These are phyloP conservation scores for Acipenser transmontanus DNA, from an alignment of 2,797 vertebrate species.

Conservation along the genomic window DNA sequence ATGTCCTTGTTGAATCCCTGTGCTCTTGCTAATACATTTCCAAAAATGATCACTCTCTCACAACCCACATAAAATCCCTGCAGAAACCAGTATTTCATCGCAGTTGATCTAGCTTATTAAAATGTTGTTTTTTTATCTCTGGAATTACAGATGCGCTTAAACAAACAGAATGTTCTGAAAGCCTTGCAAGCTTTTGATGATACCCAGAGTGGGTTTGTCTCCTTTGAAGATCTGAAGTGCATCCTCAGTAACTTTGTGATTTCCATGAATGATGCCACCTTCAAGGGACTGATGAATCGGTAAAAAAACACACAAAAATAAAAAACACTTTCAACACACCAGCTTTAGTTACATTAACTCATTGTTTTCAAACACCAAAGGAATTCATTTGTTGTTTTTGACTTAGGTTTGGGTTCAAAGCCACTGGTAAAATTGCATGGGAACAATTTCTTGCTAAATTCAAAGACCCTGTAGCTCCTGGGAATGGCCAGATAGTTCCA, in stretches of 20 bases:
- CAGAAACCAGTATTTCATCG: too few species aligned
- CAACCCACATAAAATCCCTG: too few species aligned
- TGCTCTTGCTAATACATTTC: too few species aligned
- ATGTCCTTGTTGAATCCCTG: too few species aligned
- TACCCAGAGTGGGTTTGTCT: slow-evolving; percentile 47
- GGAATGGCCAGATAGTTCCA: slow-evolving; percentile 14
- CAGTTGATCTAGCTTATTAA: too few species aligned
- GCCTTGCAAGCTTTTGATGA: slow-evolving; percentile 56
- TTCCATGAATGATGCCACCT: slow-evolving; percentile 51
- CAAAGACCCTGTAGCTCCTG: slow-evolving; percentile 19
- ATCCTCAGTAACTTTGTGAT: slow-evolving; percentile 61
- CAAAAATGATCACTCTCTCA: too few species aligned
- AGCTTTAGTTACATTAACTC: too few species aligned
- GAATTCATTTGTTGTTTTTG: slow-evolving; percentile 8
- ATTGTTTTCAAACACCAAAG: too few species aligned
- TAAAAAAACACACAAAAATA: slow-evolving; percentile 33
- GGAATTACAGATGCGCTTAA: slow-evolving; percentile 42
- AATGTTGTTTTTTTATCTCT: slow-evolving; percentile 4
- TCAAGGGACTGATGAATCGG: slow-evolving; percentile 61
- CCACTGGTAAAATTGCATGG: slow-evolving; percentile 45
- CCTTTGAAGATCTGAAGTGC: slow-evolving; percentile 58
- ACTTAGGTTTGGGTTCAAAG: slow-evolving; percentile 47
- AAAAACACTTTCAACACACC: background rate
- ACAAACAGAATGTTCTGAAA: slow-evolving; percentile 44
- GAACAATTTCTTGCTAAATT: slow-evolving; percentile 53